Base-by-base conservation (phyloP, 2,113 vertebrate genomes). In the Corythornis cristatus region DNA sequence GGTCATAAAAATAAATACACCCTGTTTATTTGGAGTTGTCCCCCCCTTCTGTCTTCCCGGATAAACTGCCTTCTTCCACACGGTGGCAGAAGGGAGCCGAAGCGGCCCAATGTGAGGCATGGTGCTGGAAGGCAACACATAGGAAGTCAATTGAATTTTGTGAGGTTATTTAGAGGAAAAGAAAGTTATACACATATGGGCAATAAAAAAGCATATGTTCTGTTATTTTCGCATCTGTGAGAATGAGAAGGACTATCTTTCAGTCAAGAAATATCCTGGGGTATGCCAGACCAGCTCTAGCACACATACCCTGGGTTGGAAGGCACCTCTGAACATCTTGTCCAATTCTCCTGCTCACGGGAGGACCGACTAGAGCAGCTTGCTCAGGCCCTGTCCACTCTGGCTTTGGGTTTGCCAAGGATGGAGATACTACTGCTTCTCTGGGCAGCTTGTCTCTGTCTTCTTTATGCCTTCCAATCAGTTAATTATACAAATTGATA, bases 111-210 rank as follows among this genome's bases (percentile, higher is more conserved):
- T 4, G 37, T 37, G 68, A 9, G 46, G 0, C 40, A 2, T 11
- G 6, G 7, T 4, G 57, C 67, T 20, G 70, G 48, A 48, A 35
- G 56, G 64, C 28, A 18, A 3, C 37, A 9, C 16, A 1, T 5
- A 17, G 4, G 6, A 29, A 29, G 12, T 18, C 53, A 12, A 56
- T 46, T 22, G 7, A 18, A 31, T 12, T 6, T 5, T 28, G n/a
- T 8, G 82, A n/a, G 17, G 12, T 67, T 25, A 18, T 60, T 37
- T 8, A 40, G 16, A 72, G 50, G 33, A 8, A n/a, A 77, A 76
- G 81, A 53, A 3, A 1, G 2, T 8, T 42, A 2, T 2, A 1
- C 3, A 2, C n/a, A 51, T n/a, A 23, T 11, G 33, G 67, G 75
- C 84, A 86, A 53, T 31, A 42, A 67, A 76, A 73, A 43, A 37